Conservation (phyloP, 2,888 invertebrate species). For the Acanthosepion esculentum region DNA sequence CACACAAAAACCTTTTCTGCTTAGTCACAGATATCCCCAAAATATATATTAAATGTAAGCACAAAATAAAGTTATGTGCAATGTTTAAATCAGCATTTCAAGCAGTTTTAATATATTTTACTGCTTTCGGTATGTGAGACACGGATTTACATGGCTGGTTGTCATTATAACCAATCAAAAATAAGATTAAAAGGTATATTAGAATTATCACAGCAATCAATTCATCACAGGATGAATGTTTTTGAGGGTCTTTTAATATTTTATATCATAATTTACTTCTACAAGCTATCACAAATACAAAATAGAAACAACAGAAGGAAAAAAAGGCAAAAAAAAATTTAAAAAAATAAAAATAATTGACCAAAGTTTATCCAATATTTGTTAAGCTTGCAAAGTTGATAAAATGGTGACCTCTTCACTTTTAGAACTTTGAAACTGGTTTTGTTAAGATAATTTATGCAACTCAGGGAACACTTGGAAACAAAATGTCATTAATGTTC, state of each 20-base stretch:
- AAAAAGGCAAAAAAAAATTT: not conserved
- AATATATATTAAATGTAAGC: too few species aligned
- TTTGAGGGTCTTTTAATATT: not conserved
- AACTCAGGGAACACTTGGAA: not conserved
- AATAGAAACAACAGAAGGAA: not conserved
- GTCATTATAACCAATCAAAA: not conserved
- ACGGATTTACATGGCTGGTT: not conserved
- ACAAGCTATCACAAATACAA: not conserved
- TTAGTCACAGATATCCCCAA: too few species aligned
- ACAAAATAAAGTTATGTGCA: too few species aligned
- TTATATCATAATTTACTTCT: not conserved
- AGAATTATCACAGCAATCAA: not conserved
- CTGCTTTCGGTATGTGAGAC: not conserved
- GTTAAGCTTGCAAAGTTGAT: not conserved
- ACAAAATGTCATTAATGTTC: too few species aligned
- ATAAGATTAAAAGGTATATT: not conserved
- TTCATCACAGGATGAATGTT: not conserved
- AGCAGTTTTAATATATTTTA: not conserved
- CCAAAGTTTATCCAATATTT: constrained; percentile 2
- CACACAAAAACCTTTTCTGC: too few species aligned
- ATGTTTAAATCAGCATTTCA: too few species aligned
- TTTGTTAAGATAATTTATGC: not conserved
- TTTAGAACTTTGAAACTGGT: constrained; percentile 15
- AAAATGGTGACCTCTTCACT: not conserved
- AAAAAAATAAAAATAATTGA: not conserved